Conservation (phyloP, 2,797 vertebrate genomes). For the Lepilemur ruficaudatus region DNA sequence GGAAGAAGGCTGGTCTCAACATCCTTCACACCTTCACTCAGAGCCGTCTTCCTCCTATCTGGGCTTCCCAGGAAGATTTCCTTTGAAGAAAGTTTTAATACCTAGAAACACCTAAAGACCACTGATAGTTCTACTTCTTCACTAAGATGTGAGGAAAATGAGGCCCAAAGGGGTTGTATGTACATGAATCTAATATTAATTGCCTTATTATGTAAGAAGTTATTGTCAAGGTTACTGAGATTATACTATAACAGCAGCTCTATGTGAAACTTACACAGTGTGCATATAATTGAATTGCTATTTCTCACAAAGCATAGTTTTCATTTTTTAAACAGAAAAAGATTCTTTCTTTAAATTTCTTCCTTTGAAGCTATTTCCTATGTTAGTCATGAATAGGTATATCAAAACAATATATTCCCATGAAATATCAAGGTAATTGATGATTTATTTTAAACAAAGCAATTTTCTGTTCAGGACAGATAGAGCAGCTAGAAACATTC, state of each 20-base stretch:
- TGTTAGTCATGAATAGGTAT: neutral
- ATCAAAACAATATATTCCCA: slow-evolving; percentile 18
- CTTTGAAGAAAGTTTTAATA: neutral
- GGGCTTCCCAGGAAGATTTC: neutral
- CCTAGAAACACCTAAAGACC: neutral
- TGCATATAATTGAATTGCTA: neutral
- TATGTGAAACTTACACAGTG: neutral
- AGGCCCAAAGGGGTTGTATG: neutral
- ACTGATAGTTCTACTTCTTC: neutral
- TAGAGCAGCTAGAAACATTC: neutral
- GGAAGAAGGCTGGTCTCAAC: neutral
- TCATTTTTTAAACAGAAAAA: slow-evolving; percentile 4
- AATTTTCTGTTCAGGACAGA: slow-evolving; percentile 26
- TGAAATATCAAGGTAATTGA: neutral
- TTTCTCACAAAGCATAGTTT: slow-evolving; percentile 37
- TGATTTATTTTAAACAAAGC: slow-evolving; percentile 9
- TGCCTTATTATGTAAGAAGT: neutral
- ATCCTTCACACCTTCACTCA: neutral
- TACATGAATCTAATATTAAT: neutral
- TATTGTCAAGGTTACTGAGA: neutral
- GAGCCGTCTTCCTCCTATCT: neutral
- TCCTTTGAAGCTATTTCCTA: slow-evolving; percentile 29
- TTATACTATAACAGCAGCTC: neutral
- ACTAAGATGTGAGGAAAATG: neutral
- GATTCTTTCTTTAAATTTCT: neutral